Percentiles rank a stretch among this genome's conserved stretches.
phyloP scores from a whole-genome alignment of 1,140 invertebrate genomes.

The Temnothorax curvispinosus region DNA sequence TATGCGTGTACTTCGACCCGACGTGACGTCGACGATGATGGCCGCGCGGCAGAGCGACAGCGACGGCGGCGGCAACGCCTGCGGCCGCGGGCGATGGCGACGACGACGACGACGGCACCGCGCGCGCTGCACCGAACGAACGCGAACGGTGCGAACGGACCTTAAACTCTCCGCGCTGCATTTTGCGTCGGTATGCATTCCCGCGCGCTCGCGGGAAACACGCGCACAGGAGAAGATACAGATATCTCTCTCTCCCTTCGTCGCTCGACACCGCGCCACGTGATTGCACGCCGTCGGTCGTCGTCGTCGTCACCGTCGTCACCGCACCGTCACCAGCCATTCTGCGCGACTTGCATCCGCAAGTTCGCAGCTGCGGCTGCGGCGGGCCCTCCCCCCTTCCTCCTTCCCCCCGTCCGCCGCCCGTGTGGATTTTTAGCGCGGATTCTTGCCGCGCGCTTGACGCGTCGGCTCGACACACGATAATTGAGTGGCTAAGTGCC shows the following conservation, averaged over 20 bases:
- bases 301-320: background rate
- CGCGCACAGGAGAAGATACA: slow-evolving; percentile 12
- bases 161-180: slow-evolving; percentile 35
- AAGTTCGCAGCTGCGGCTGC: slow-evolving; percentile 26
- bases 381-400: background rate
- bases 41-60: background rate
- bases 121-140: background rate
- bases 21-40: slow-evolving; percentile 43
- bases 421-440: slow-evolving; percentile 33
- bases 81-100: background rate
- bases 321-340: background rate
- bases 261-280: background rate
- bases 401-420: background rate
- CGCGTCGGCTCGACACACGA: slow-evolving; percentile 25
- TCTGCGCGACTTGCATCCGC: slow-evolving; percentile 53
- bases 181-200: slow-evolving; percentile 45
- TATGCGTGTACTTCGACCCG: slow-evolving; percentile 61
- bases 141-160: slow-evolving; percentile 19
- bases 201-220: slow-evolving; percentile 30
- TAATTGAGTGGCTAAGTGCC: slow-evolving; percentile 40
- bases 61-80: background rate
- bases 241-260: slow-evolving; percentile 1
- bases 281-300: slow-evolving; percentile 20
- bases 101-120: background rate
- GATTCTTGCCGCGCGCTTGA: slow-evolving; percentile 35